These are phyloP conservation scores for Schizopygopsis malacanthus DNA, from an alignment of 2,797 vertebrate genomes.

Conservation along the genomic window DNA sequence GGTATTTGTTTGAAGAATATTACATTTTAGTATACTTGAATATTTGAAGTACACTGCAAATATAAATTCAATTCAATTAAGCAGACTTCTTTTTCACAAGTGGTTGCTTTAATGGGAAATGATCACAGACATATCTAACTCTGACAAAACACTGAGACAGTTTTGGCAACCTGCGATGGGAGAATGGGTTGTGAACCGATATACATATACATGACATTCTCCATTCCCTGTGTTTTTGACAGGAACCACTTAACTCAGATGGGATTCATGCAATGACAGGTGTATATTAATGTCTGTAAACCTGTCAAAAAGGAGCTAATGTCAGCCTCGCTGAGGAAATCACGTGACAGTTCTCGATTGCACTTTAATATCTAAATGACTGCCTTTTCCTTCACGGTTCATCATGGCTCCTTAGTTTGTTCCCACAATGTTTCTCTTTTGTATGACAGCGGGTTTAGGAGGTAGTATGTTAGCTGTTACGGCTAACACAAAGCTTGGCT, in stretches of 20 bases:
- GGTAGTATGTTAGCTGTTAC: background rate
- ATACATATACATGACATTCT: conserved; percentile 8
- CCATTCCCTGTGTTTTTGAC: background rate
- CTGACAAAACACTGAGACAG: background rate
- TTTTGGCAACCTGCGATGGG: background rate
- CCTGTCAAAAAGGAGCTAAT: conserved; percentile 1
- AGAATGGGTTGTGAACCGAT: background rate
- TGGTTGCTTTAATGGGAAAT: background rate
- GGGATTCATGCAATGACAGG: conserved; percentile 12
- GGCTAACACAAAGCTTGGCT: background rate
- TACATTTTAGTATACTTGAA: background rate
- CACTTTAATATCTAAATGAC: conserved; percentile 22
- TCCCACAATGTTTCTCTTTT: background rate
- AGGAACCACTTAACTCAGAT: background rate
- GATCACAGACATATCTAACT: background rate
- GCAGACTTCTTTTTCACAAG: background rate
- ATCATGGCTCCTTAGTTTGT: conserved; percentile 25
- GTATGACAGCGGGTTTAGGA: background rate
- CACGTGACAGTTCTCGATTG: background rate
- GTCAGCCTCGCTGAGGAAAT: background rate
- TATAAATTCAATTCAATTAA: background rate
- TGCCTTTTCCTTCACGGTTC: background rate
- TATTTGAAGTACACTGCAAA: background rate
- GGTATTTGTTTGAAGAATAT: background rate
- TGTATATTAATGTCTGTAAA: conserved; percentile 24